Base-by-base conservation (phyloP, 2,888 invertebrate species). In the Leptinotarsa haldemani region DNA sequence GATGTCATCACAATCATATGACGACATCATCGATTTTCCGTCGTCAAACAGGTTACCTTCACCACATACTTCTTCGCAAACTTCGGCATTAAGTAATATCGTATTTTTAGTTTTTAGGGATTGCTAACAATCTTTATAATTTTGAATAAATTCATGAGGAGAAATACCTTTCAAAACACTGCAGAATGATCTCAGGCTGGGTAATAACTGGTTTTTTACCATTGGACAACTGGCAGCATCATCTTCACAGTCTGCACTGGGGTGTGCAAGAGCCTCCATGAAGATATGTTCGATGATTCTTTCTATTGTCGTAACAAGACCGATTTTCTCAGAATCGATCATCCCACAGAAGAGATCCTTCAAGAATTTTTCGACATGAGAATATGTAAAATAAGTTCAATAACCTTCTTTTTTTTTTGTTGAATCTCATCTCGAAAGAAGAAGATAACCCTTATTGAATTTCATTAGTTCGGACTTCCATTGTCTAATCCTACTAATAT, bases 251-350 rank as follows among this genome's bases (percentile, higher is more conserved):
- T 96, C 95, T 12, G 90, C 89, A 80, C 93, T 93, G 0, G 95
- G 95, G 86, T 94, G 94, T 0, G 95, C 95, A 65, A 96, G 88
- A 0, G 96, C 95, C 82, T 96, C 96, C 93, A 97, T 95, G 83
- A 96, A 96, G 18, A 97, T 95, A 83, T 93, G 92, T 81, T 97
- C 95, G 85, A 97, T 93, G 15, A 96, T 93, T 50, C 96, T 91
- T 85, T 97, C 96, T 78, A 97, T 93, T 1, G 95, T 94, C 1
- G 95, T 94, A 74, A 97, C 94, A 78, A 97, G 89, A 0, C 95
- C 95, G 58, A 95, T 93, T 81, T 92, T 92, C 74, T 91, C 90
- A 0, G 93, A 93, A 83, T 96, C 95, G 52, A 97, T 90, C 18
- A 95, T 90, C 2, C 96, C 96, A 79, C 95, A 96, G 83, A 92